Evolutionary conservation across 2,888 invertebrate species (phyloP).

Genomic region (Encarsia formosa): DNA sequence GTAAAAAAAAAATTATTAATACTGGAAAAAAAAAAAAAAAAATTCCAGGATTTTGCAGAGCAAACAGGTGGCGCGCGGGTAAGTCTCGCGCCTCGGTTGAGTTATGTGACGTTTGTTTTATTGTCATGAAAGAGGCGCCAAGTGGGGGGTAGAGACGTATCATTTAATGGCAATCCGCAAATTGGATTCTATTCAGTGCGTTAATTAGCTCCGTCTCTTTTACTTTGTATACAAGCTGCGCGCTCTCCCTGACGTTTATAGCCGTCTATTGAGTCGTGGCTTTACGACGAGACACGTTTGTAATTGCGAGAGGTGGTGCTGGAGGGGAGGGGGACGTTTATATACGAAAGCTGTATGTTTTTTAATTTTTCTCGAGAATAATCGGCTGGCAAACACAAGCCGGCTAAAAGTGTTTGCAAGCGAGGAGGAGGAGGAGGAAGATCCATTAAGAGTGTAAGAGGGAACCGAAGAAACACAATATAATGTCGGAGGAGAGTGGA

Average conservation of each 20-base stretch:
- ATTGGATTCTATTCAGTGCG: slow-evolving; percentile 28
- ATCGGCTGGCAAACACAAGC: no score
- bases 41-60: no score
- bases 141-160: slow-evolving; percentile 8
- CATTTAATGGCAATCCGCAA: slow-evolving; percentile 27
- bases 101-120: slow-evolving; percentile 28
- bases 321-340: background rate
- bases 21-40: no score
- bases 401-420: background rate
- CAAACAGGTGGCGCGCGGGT: slow-evolving; percentile 2
- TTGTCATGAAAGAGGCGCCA: slow-evolving; percentile 17
- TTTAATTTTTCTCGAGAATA: no score
- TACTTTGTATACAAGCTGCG: no score
- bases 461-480: no score
- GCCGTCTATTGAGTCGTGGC: slow-evolving; percentile 2
- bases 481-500: slow-evolving; percentile 12
- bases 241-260: slow-evolving; percentile 19
- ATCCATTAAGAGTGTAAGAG: no score
- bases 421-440: background rate
- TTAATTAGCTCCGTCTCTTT: slow-evolving; percentile 25
- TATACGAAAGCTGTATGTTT: background rate
- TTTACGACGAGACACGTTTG: background rate
- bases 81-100: slow-evolving; percentile 9
- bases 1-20: no score
- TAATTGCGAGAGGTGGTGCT: slow-evolving; percentile 9